Evolutionary conservation across 2,797 vertebrate genomes (phyloP).

Genomic region (Enteromius viviparus): DNA sequence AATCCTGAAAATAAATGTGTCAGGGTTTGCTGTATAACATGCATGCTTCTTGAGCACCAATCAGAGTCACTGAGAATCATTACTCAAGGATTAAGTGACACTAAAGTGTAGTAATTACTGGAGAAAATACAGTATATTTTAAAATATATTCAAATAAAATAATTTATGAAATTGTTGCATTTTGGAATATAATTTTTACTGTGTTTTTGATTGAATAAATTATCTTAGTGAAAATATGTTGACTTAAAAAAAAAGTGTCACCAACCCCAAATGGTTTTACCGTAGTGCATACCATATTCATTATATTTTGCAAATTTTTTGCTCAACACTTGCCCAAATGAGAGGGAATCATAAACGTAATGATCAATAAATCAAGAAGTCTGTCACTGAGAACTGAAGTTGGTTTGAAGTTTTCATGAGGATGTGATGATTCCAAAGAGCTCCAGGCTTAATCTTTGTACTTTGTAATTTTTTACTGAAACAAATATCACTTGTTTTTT

Average conservation of each 20-base stretch:
- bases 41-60: background rate
- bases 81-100: background rate
- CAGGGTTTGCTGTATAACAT: background rate
- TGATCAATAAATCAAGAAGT: constrained; percentile 19
- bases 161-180: background rate
- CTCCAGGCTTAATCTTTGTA: background rate
- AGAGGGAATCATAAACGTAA: background rate
- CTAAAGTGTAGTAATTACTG: background rate
- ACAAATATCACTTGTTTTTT: background rate
- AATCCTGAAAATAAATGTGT: background rate
- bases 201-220: background rate
- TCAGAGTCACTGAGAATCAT: background rate
- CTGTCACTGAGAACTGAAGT: background rate
- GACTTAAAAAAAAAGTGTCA: background rate
- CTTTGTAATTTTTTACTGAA: background rate
- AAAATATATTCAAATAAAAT: background rate
- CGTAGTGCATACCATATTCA: background rate
- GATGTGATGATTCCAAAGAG: background rate
- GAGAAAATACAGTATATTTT: background rate
- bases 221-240: background rate
- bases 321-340: background rate
- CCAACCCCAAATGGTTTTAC: background rate
- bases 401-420: background rate
- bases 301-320: background rate
- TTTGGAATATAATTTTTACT: background rate